Conservation (phyloP, 1,140 invertebrate species). For the Papilio polytes region DNA sequence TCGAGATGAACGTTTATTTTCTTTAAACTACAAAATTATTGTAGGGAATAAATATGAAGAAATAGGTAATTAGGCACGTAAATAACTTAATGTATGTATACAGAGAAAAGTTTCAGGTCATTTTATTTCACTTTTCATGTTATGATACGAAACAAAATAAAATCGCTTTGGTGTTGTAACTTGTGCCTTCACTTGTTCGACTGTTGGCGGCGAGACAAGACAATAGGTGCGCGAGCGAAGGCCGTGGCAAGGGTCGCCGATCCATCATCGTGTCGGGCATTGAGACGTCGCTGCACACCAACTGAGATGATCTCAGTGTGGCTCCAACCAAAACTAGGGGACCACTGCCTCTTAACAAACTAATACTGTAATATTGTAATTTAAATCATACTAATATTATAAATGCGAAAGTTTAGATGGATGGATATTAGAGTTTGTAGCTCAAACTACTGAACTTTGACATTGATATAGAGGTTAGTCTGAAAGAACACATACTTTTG, state of each 20-base stretch:
- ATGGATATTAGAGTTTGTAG: too few species aligned
- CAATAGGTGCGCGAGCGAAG: constrained; percentile 45
- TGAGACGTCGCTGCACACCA: constrained; percentile 43
- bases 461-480: too few species aligned
- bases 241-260: constrained; percentile 43
- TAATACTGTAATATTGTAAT: background rate
- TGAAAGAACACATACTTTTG: too few species aligned
- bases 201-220: constrained; percentile 43
- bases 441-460: too few species aligned
- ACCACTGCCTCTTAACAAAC: background rate
- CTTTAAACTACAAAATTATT: too few species aligned
- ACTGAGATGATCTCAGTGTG: background rate
- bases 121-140: background rate
- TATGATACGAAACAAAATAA: background rate
- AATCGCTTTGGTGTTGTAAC: background rate
- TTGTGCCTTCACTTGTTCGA: background rate
- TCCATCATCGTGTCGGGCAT: constrained; percentile 53
- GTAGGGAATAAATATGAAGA: too few species aligned
- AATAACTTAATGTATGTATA: too few species aligned
- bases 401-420: too few species aligned
- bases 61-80: too few species aligned
- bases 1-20: too few species aligned
- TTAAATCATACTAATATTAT: background rate
- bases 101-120: too few species aligned
- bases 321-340: background rate